These are phyloP conservation scores for Heloderma charlesbogerti DNA, from an alignment of 2,113 vertebrate species.

Conservation along the genomic window DNA sequence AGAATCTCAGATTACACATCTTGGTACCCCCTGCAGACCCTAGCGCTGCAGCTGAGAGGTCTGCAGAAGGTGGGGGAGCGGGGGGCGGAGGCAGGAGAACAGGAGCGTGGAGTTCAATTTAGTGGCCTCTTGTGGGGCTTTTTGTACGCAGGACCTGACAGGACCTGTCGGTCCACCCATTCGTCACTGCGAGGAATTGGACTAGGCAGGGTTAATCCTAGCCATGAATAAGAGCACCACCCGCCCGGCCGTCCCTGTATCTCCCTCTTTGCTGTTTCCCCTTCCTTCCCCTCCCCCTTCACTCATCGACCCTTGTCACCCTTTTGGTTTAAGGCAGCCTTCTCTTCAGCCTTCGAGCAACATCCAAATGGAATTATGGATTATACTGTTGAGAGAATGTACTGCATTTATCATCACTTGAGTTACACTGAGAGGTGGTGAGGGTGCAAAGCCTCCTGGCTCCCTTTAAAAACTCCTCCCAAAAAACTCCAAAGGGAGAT, in stretches of 20 bases:
- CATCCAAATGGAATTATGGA: not conserved
- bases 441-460: not conserved
- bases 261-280: not conserved
- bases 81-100: not conserved
- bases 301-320: constrained; percentile 13
- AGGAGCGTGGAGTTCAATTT: not conserved
- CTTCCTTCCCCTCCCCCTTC: constrained; percentile 1
- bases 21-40: rapidly evolving
- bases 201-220: constrained; percentile 37
- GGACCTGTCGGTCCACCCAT: not conserved
- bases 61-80: too few species aligned
- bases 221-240: not conserved
- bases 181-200: not conserved
- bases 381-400: not conserved
- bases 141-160: not conserved
- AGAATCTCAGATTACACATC: rapidly evolving
- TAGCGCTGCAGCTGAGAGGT: not conserved
- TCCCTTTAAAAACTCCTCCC: not conserved
- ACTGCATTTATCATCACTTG: not conserved
- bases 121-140: not conserved
- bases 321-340: constrained; percentile 29
- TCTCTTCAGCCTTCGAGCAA: constrained; percentile 32
- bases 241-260: too few species aligned
- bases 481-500: not conserved
- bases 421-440: not conserved